These are phyloP conservation scores for Falcunculus frontatus DNA, from an alignment of 2,113 vertebrate species.

Conservation along the genomic window DNA sequence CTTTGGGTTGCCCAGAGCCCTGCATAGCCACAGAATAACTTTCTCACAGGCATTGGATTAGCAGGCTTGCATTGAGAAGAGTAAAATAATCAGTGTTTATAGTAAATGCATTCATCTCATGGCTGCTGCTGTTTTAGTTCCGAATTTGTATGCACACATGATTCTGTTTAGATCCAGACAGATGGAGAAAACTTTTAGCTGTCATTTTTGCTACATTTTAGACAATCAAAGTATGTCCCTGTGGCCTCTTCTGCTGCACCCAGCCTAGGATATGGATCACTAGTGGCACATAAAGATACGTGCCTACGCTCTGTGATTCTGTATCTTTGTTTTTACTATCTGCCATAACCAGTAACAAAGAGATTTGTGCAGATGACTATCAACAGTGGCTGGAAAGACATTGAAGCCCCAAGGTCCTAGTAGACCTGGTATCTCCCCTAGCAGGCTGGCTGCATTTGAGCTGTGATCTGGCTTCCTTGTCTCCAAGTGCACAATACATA, in stretches of 20 bases:
- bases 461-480: not conserved
- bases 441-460: not conserved
- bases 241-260: constrained; percentile 6
- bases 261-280: constrained; percentile 20
- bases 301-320: not conserved
- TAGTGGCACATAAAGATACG: not conserved
- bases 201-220: constrained; percentile 46
- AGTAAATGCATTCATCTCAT: not conserved
- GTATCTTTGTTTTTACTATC: constrained; percentile 15
- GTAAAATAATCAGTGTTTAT: not conserved
- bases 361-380: constrained; percentile 24
- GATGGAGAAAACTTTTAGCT: constrained; percentile 52
- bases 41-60: not conserved
- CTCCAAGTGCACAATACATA: not conserved
- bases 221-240: constrained; percentile 14
- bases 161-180: constrained; percentile 20
- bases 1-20: not conserved
- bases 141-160: not conserved
- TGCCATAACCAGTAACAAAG: not conserved
- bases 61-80: not conserved
- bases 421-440: not conserved
- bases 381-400: not conserved
- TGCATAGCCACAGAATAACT: not conserved
- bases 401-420: not conserved
- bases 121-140: not conserved